Evolutionary conservation across 2,888 invertebrate genomes (phyloP).

Genomic region (Diarsia brunnea): DNA sequence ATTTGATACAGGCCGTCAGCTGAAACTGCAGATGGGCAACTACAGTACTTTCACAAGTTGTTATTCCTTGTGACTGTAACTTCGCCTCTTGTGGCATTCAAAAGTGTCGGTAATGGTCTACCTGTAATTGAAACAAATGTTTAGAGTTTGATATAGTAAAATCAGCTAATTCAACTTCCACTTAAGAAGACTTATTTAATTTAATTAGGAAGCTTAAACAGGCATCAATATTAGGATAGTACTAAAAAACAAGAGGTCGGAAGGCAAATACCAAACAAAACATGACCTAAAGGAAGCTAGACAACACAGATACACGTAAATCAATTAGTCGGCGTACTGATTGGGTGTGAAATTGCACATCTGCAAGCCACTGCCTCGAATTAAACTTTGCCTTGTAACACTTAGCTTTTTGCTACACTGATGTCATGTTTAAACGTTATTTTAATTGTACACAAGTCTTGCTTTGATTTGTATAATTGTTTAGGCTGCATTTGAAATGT

Average conservation of each 20-base stretch:
- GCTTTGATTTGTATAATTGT: neutral
- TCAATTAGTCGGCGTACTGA: conserved; percentile 37
- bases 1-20: neutral
- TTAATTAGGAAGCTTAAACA: neutral
- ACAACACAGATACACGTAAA: conserved; percentile 6
- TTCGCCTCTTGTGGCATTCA: too few relatives aligned
- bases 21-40: neutral
- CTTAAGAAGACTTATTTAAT: neutral
- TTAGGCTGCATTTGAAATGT: neutral
- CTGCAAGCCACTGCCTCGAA: conserved; percentile 39
- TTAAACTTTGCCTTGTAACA: conserved; percentile 47
- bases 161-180: neutral
- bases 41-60: too few relatives aligned
- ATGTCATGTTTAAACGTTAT: conserved; percentile 9
- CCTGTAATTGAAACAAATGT: too few relatives aligned
- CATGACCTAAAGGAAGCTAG: conserved; percentile 2
- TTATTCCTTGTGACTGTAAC: too few relatives aligned
- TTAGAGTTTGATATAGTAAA: neutral
- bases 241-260: neutral
- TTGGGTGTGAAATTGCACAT: conserved; percentile 43
- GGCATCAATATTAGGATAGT: neutral
- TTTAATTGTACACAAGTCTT: neutral
- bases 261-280: neutral
- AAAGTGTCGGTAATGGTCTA: too few relatives aligned
- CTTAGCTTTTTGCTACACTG: conserved; percentile 15